Percentiles rank a stretch among this genome's conserved stretches.
These are phyloP conservation scores for Mimachlamys varia DNA, from an alignment of 2,888 invertebrate species.

Conservation along the genomic window DNA sequence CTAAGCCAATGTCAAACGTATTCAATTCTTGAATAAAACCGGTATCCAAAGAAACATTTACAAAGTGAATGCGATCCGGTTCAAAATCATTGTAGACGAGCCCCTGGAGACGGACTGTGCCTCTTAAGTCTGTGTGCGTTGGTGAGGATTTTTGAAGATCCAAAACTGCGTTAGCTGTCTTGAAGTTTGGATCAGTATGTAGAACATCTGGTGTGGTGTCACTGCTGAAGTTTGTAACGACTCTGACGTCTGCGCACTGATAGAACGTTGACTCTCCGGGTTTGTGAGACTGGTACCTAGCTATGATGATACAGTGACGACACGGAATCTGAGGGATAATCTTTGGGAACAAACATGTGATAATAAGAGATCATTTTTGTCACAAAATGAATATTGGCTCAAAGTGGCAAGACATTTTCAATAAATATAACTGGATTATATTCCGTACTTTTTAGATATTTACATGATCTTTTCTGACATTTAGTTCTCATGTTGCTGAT, in stretches of 20 bases:
- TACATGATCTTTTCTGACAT: no score
- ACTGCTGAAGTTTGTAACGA: background rate
- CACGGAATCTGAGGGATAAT: slow-evolving; percentile 51
- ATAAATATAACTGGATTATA: no score
- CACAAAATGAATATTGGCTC: no score
- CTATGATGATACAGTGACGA: slow-evolving; percentile 65
- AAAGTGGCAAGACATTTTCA: no score
- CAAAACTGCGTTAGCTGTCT: slow-evolving; percentile 48
- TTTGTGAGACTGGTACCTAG: slow-evolving; percentile 66
- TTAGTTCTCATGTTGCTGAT: no score
- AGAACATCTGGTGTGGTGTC: background rate
- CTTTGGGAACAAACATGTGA: no score
- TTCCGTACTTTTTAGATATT: no score
- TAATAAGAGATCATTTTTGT: no score
- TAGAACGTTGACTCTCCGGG: slow-evolving; percentile 67
- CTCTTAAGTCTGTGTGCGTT: background rate
- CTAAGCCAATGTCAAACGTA: slow-evolving; percentile 56
- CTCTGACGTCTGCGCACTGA: slow-evolving; percentile 66
- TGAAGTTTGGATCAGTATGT: slow-evolving; percentile 36
- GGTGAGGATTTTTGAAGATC: slow-evolving; percentile 41
- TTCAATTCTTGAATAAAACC: slow-evolving; percentile 52
- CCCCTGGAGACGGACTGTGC: slow-evolving; percentile 52
- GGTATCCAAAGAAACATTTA: slow-evolving; percentile 53
- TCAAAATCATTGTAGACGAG: slow-evolving; percentile 59
- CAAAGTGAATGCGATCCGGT: slow-evolving; percentile 53